Conservation (phyloP, 64 coral and sea anemone genomes). For the Cladopsammia gracilis region DNA sequence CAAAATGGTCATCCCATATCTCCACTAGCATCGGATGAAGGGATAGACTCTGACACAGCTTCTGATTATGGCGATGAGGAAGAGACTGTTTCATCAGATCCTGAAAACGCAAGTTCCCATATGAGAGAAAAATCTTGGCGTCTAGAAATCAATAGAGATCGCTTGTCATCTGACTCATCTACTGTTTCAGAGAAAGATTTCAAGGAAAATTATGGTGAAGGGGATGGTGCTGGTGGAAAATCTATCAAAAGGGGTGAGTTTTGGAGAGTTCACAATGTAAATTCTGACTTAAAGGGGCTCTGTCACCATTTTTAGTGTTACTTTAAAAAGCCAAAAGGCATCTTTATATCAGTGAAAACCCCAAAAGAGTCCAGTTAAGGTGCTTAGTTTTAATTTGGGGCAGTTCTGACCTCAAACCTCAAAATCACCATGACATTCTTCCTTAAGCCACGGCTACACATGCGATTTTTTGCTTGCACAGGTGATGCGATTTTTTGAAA, state of each 20-base stretch:
- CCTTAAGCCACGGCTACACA: no score
- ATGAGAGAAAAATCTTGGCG: conserved; percentile 48
- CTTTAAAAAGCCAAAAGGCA: no score
- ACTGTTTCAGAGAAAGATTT: conserved; percentile 93
- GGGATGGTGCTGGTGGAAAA: conserved; percentile 21
- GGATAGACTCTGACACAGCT: conserved; percentile 76
- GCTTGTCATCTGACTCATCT: conserved; percentile 85
- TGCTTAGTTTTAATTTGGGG: no score
- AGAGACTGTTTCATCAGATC: conserved; percentile 50
- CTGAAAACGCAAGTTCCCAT: neutral
- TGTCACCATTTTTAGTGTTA: no score
- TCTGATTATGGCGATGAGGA: conserved; percentile 89
- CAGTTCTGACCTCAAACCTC: no score
- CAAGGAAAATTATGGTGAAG: neutral
- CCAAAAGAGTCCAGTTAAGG: no score
- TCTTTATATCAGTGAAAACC: no score
- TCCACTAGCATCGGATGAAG: conserved; percentile 69
- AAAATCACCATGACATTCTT: no score
- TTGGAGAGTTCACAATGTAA: no score
- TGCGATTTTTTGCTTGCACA: no score
- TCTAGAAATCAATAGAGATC: conserved; percentile 63
- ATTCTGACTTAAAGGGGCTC: neutral
- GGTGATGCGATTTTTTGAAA: no score
- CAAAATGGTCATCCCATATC: conserved; percentile 10
- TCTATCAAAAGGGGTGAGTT: neutral